Conservation (phyloP, 2,888 invertebrate genomes). For the Mycogona germanica region DNA sequence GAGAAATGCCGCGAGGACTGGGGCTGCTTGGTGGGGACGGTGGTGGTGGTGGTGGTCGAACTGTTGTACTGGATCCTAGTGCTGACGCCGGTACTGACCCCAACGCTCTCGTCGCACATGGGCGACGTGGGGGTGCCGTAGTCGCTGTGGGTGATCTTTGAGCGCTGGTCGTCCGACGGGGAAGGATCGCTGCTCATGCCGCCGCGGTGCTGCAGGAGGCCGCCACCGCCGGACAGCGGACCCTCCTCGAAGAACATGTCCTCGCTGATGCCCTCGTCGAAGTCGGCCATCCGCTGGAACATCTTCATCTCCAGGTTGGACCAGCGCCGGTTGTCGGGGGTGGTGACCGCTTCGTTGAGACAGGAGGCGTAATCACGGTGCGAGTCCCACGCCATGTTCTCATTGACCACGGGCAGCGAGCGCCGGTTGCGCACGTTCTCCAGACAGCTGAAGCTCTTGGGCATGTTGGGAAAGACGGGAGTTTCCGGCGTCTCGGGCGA, state of each 20-base stretch:
- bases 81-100: background rate
- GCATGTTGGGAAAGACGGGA: too few species aligned
- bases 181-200: background rate
- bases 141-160: background rate
- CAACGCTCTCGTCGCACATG: background rate
- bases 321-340: slow-evolving; percentile 11
- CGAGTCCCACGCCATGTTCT: slow-evolving; percentile 10
- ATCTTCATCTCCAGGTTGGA: slow-evolving; percentile 14
- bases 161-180: background rate
- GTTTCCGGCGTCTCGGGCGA: too few species aligned
- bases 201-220: background rate
- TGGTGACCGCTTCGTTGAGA: slow-evolving; percentile 18
- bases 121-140: too few species aligned
- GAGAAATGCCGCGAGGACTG: slow-evolving; percentile 35
- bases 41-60: background rate
- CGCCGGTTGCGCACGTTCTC: background rate
- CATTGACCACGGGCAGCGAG: slow-evolving; percentile 3
- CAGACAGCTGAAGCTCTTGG: slow-evolving; percentile 7
- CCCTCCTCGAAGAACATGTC: slow-evolving; percentile 11
- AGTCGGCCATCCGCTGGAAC: slow-evolving; percentile 1
- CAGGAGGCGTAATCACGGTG: slow-evolving; percentile 24
- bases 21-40: background rate
- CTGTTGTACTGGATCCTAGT: background rate
- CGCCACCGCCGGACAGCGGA: background rate
- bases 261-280: slow-evolving; percentile 14